Evolutionary conservation across 2,113 vertebrate species (phyloP).

Genomic region (Xiphorhynchus elegans): DNA sequence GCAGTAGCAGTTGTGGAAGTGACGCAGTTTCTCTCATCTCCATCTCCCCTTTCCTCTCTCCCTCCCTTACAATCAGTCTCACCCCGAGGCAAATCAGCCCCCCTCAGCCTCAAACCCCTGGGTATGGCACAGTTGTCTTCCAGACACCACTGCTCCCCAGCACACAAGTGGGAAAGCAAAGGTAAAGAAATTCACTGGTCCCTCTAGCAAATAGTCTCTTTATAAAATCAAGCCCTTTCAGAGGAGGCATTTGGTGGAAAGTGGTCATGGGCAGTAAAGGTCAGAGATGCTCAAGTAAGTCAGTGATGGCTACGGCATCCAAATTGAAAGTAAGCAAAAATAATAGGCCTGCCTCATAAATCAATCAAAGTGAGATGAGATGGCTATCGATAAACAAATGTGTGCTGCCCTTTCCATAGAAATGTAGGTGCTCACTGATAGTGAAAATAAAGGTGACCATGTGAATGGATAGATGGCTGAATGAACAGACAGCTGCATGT

Average conservation of each 20-base stretch:
- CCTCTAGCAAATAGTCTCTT: background rate
- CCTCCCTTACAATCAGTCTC: background rate
- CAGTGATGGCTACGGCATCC: fast-evolving
- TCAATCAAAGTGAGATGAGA: background rate
- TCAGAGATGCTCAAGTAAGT: background rate
- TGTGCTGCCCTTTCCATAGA: background rate
- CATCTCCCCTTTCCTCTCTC: background rate
- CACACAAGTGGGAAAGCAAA: background rate
- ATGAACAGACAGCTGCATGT: background rate
- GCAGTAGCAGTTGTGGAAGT: constrained; percentile 31
- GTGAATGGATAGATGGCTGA: background rate
- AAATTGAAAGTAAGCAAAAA: background rate
- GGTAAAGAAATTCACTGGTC: background rate
- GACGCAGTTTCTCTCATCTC: background rate
- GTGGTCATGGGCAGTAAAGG: background rate
- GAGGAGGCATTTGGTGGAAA: background rate
- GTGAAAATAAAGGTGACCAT: background rate
- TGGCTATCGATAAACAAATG: background rate
- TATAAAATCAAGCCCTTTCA: background rate
- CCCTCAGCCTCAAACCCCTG: background rate
- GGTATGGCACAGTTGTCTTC: background rate
- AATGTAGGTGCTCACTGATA: background rate
- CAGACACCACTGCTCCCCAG: background rate
- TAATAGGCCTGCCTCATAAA: background rate
- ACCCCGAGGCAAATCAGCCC: background rate